Evolutionary conservation across 2,113 vertebrate genomes (phyloP).

Genomic region (Maylandia zebra): DNA sequence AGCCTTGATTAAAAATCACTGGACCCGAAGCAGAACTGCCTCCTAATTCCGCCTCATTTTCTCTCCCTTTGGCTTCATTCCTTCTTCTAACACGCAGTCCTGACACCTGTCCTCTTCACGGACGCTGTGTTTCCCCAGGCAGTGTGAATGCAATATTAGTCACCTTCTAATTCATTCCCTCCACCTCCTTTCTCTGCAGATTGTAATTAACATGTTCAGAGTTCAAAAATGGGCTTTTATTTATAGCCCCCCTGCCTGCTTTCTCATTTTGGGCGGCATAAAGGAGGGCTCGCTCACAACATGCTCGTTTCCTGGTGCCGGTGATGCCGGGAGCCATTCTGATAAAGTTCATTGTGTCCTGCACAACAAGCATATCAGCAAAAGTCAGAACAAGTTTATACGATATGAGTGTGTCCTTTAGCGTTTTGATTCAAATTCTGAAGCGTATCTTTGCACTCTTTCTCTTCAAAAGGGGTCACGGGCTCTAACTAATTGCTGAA

Average conservation of each 20-base stretch:
- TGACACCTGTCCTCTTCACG: constrained; percentile 3
- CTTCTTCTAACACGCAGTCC: neutral
- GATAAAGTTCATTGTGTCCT: neutral
- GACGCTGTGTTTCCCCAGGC: neutral
- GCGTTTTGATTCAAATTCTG: neutral
- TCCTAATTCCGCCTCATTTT: neutral
- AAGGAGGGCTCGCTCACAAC: neutral
- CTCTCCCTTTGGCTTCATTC: neutral
- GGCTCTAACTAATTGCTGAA: neutral
- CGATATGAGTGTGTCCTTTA: neutral
- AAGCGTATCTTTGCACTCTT: neutral
- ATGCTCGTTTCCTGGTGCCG: neutral
- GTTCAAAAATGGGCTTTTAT: constrained; percentile 38
- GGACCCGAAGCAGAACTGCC: neutral
- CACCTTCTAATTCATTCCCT: constrained; percentile 1
- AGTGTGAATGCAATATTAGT: constrained; percentile 11
- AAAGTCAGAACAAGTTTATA: neutral
- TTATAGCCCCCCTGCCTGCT: constrained; percentile 3
- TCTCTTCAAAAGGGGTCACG: neutral
- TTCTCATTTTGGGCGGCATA: neutral
- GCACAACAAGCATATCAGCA: neutral
- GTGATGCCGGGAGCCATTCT: neutral
- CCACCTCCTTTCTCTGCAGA: constrained; percentile 6
- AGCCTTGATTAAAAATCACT: constrained; percentile 22
- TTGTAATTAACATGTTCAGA: constrained; percentile 43